Conservation (phyloP, 2,113 vertebrate species). For the Cottus gobio region DNA sequence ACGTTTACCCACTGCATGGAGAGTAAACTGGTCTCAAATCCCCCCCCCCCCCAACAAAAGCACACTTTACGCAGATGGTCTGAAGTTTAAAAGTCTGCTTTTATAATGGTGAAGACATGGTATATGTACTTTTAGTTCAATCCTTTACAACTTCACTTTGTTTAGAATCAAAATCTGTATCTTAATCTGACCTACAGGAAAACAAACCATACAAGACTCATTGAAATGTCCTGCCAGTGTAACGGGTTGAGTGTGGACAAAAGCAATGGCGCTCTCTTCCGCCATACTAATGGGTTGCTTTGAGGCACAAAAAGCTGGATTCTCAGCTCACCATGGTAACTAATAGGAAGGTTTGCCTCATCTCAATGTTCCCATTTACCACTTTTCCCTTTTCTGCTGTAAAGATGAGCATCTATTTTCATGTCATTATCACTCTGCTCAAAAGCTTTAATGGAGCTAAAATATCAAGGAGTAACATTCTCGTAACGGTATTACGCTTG, state of each 20-base stretch:
- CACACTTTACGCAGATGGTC: not conserved
- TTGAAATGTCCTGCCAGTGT: slow-evolving; percentile 26
- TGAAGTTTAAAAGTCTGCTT: not conserved
- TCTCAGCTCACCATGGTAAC: slow-evolving; percentile 68
- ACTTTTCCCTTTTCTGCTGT: slow-evolving; percentile 39
- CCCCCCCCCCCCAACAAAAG: not conserved
- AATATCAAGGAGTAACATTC: not conserved
- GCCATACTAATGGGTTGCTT: slow-evolving; percentile 58
- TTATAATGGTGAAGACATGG: not conserved
- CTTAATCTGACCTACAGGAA: slow-evolving; percentile 4
- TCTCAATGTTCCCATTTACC: slow-evolving; percentile 42
- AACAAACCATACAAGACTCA: slow-evolving; percentile 3
- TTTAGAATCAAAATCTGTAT: not conserved
- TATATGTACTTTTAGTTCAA: not conserved
- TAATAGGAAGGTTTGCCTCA: slow-evolving; percentile 61
- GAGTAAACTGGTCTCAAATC: no score
- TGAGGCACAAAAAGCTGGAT: slow-evolving; percentile 47
- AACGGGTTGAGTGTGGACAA: slow-evolving; percentile 42
- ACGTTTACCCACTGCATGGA: no score
- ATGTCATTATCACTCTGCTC: not conserved
- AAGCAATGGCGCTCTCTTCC: slow-evolving; percentile 39
- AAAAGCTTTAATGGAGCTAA: not conserved
- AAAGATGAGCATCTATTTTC: slow-evolving; percentile 26
- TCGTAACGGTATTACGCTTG: not conserved
- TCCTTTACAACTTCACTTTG: not conserved